phyloP scores from a whole-genome alignment of 2,888 invertebrate species.

The Apodemia duryi region DNA sequence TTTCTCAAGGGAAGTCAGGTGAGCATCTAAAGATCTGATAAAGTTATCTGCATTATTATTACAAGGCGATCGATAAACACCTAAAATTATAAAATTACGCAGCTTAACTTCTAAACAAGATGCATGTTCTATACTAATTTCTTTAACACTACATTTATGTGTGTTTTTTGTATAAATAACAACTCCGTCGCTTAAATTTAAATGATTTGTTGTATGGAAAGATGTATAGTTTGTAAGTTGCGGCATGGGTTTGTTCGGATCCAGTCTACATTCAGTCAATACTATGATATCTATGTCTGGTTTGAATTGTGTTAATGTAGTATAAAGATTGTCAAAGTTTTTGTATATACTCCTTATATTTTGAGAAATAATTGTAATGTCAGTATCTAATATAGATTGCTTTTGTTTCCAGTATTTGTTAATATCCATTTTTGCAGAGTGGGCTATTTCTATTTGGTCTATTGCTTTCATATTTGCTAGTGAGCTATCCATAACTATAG shows the following conservation, averaged over 20 bases:
- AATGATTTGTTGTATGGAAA: conserved; percentile 2
- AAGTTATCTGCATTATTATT: conserved; percentile 18
- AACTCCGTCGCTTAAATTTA: conserved; percentile 23
- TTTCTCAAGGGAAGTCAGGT: not conserved
- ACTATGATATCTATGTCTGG: conserved; percentile 20
- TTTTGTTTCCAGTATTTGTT: not conserved
- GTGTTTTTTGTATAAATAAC: conserved; percentile 24
- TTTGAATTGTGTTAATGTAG: conserved; percentile 9
- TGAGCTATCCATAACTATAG: conserved; percentile 9
- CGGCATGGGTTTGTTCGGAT: conserved; percentile 14
- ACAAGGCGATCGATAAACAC: conserved; percentile 17
- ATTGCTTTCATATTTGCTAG: conserved; percentile 10
- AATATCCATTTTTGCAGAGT: not conserved
- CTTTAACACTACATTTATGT: not conserved
- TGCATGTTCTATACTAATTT: conserved; percentile 12
- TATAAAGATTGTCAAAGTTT: conserved; percentile 18
- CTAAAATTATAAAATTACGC: not conserved
- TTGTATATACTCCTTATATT: conserved; percentile 20
- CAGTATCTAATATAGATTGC: not conserved
- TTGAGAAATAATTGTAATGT: conserved; percentile 13
- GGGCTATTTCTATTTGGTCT: conserved; percentile 11
- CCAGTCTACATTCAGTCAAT: conserved; percentile 23
- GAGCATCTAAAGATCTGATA: not conserved
- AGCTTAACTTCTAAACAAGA: not conserved
- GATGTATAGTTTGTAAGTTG: conserved; percentile 12